Evolutionary conservation across 2,888 invertebrate species (phyloP), one percentile per base, ranked within the genome.

Genomic region (Nephrocerus scutellatus): DNA sequence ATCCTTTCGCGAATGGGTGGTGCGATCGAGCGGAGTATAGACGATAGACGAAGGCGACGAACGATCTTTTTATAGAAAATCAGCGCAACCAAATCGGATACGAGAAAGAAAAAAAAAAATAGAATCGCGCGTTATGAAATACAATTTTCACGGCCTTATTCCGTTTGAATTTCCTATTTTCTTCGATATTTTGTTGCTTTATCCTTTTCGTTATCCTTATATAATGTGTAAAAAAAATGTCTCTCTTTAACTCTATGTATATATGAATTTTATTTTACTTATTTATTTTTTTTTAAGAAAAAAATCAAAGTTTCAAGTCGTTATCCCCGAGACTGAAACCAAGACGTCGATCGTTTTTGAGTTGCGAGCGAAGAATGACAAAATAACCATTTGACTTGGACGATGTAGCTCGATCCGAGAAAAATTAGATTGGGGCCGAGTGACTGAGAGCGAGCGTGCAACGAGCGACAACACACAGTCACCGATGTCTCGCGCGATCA

Each of bases 341-440:
- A 84, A 86, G 85, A 85, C 85, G 86, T 86, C 85, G 85, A 83
- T 86, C 85, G 86, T 84, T 84, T 84, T 82, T 83, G 82, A 83
- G 82, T 83, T 80, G 82, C 80, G 80, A 82, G 82, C 82, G 83
- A 82, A 82, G 82, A 82, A 82, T 83, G 81, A 72, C 63, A 63
- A 59, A 61, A 65, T 60, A 60, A 56, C 55, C 54, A 57, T 58
- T 62, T 59, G 54, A 57, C 54, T 56, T 52, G 55, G 53, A 57
- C 62, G 56, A 62, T 60, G 54, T 62, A 61, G 63, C 59, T 49
- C 31, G 43, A 25, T 22, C 22, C n/a, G n/a, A n/a, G n/a, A n/a
- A n/a, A n/a, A n/a, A n/a, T n/a, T n/a, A n/a, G n/a, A n/a, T n/a
- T n/a, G n/a, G n/a, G n/a, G n/a, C n/a, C n/a, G n/a, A n/a, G n/a